Evolutionary conservation across 2,888 invertebrate genomes (phyloP), one percentile per base, ranked within the genome.

Genomic region (Oeneis ivallda): DNA sequence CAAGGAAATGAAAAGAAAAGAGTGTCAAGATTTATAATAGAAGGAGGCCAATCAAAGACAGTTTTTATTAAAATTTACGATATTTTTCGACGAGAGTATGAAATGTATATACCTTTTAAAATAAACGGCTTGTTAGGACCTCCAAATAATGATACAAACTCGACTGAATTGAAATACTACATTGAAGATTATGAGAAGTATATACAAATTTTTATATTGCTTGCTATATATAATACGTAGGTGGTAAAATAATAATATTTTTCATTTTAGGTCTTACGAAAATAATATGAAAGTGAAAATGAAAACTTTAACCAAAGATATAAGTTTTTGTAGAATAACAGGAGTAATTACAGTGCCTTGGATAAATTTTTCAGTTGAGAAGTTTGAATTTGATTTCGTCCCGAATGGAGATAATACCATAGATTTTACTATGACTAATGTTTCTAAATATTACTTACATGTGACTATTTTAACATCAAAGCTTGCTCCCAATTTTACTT

Each of bases 81-180:
- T 69, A 71, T 78, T 71, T 89, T 82, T 75, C 80, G 88, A 59
- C 81, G 89, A 69, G 93, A 93, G 67, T 94, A 93, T 74, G 91
- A 92, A 61, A 93, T 94, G 78, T 93, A 86, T 71, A 81, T 94
- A 61, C 94, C 94, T 0, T 87, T 94, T 66, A 84, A 93, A 73
- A 82, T 94, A 17, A 94, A 94, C 73, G 88, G 86, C 62, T 77
- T 94, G 50, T 72, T 94, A 57, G 94, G 94, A 0, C 94, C 94
- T 8, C 90, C 93, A 6, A 72, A 81, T 70, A 66, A 82, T 74
- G 74, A 81, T 74, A 52, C 76, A 34, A 71, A 68, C 56, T 83
- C 89, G 10, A 84, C 83, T 32, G 87, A 89, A 74, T 75, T 89
- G 47, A 79, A 79, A 19, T 76, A 85, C 75, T 92, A 88, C 66